Evolutionary conservation across 2,113 vertebrate species (phyloP).

Genomic region (Salminus brasiliensis): DNA sequence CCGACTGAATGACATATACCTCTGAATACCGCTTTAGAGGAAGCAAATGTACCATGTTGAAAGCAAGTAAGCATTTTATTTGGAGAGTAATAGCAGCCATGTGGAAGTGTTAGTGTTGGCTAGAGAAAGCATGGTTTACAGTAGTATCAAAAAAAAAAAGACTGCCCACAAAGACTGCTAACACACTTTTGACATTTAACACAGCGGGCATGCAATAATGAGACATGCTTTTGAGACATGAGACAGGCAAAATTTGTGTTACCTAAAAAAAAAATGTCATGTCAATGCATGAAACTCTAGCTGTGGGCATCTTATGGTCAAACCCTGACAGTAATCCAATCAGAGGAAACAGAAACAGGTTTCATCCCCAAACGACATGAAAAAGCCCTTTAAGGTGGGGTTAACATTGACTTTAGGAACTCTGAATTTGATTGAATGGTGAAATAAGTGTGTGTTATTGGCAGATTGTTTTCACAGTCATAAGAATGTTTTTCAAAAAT

Average conservation of each 20-base stretch:
- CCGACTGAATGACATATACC: too few species aligned
- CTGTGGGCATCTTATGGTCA: too few species aligned
- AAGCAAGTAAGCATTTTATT: slow-evolving; percentile 8
- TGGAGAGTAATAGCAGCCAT: slow-evolving; percentile 26
- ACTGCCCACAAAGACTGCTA: too few species aligned
- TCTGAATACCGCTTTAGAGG: slow-evolving; percentile 28
- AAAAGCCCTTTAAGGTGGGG: neutral
- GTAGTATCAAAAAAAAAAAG: slow-evolving; percentile 10
- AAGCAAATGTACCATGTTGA: slow-evolving; percentile 8
- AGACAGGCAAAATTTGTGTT: slow-evolving; percentile 1
- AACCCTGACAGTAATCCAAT: neutral
- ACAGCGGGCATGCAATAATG: neutral
- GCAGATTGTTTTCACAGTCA: slow-evolving; percentile 32
- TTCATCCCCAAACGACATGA: neutral
- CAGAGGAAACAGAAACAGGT: neutral
- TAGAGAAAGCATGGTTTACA: slow-evolving; percentile 22
- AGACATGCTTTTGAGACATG: neutral
- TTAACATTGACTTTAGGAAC: neutral
- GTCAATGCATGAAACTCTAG: neutral
- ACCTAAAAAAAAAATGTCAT: neutral
- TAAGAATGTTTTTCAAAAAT: neutral
- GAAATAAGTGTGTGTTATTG: neutral
- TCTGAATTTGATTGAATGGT: slow-evolving; percentile 2
- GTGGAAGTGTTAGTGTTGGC: slow-evolving; percentile 13
- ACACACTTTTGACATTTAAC: neutral